Base-by-base conservation (phyloP, 2,797 vertebrate species). In the Taeniopygia guttata region DNA sequence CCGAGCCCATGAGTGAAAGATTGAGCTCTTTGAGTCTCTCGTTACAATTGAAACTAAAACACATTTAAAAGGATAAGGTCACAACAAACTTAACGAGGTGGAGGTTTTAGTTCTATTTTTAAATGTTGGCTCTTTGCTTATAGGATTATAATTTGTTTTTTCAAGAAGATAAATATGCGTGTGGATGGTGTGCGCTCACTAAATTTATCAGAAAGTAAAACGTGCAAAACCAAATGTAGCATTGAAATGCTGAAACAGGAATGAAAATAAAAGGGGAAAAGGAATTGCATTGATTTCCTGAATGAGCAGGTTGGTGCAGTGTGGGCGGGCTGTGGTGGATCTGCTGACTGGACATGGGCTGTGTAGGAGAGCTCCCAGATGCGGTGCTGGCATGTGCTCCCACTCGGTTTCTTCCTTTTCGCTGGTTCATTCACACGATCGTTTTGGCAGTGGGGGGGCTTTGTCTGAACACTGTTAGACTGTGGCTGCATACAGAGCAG, bases 211-310 rank as follows among this genome's bases (percentile, higher is more conserved):
- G 21, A 84, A 90, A 93, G 81, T 81, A 58, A 69, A 81, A 81
- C 45, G 25, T 77, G 38, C 63, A 45, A 86, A 85, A 82, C 8
- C n/a, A 81, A 56, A 83, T 32, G 7, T 43, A 60, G 30, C 36
- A 25, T 7, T 55, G 27, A 79, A 73, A 13, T n/a, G 27, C 42
- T 79, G 54, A 73, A 55, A 42, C 9, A 27, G 26, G 40, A 66
- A 22, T 48, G 22, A 54, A 84, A 66, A 88, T 16, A 73, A 77
- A 96, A 91, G 74, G 72, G 76, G 43, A 42, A 90, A 89, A 18
- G 16, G 70, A 95, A 67, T 81, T n/a, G 3, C 66, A 23, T 22
- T 84, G 13, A 26, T 94, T 97, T 97, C 96, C 95, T 90, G 97
- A 93, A 62, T 38, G 73, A 97, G 84, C 59, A 27, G 91, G 87